Evolutionary conservation across 2,797 vertebrate genomes (phyloP), one percentile per base, ranked within the genome.

Genomic region (Thalassophryne amazonica): DNA sequence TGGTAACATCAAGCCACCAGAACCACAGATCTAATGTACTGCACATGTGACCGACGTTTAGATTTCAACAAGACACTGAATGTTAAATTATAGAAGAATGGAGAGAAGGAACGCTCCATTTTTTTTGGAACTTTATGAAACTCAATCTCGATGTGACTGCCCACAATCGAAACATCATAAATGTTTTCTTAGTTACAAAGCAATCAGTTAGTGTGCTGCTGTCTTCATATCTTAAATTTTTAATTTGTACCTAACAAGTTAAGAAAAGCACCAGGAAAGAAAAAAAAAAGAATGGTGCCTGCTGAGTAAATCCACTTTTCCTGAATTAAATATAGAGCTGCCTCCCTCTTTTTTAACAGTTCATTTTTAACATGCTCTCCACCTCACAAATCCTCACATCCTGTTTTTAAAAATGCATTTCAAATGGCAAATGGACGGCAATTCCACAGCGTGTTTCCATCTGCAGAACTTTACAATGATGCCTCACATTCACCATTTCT

Each of bases 1-100:
- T 98, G 95, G 96, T 98, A 59, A 83, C 81, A 63, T 11, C 7
- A 22, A 25, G 21, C 22, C 31, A 1, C 7, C 5, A 7, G 3
- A 22, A 18, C 7, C 7, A 7, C 7, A n/a, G 0, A 16, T 19
- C 18, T 31, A n/a, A 0, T 3, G 11, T 14, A n/a, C n/a, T n/a
- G n/a, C 10, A 11, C 7, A 5, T 22, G n/a, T n/a, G 13, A 11
- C 15, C 14, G 34, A 3, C 7, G n/a, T 18, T 19, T 17, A 40
- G 20, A 11, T 3, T 30, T 25, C 6, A 16, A 1, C 10, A 15
- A 38, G 4, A 12, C 22, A 13, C 27, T 4, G 10, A 6, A 18
- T 10, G 7, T 40, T n/a, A 25, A 32, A 39, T 3, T 30, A 30
- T 1, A 14, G 3, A 33, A 4, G n/a, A 21, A 36, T 22, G 9